Evolutionary conservation across 2,888 invertebrate species (phyloP).

Genomic region (Nomada goodeniana): DNA sequence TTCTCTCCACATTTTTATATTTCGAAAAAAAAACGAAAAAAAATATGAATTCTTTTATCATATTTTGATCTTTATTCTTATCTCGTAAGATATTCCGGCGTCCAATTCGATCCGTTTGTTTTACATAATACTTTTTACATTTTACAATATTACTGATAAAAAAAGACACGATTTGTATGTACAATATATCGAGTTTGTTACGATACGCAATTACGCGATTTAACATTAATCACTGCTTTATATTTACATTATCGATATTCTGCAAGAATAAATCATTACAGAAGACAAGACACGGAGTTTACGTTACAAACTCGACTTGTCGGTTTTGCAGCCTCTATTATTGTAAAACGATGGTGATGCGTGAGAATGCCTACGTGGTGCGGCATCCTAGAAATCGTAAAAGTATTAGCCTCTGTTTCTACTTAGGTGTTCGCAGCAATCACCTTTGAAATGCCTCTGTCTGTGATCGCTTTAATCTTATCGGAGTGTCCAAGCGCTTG

Average conservation of each 20-base stretch:
- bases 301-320: slow-evolving; percentile 73
- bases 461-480: slow-evolving; percentile 81
- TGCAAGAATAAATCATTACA: slow-evolving; percentile 60
- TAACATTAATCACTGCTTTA: slow-evolving; percentile 53
- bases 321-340: slow-evolving; percentile 72
- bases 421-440: slow-evolving; percentile 71
- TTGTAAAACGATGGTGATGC: slow-evolving; percentile 67
- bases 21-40: background rate
- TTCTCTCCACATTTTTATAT: slow-evolving; percentile 59
- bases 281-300: slow-evolving; percentile 69
- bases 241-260: slow-evolving; percentile 53
- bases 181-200: slow-evolving; percentile 55
- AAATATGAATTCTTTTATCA: slow-evolving; percentile 40
- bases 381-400: slow-evolving; percentile 69
- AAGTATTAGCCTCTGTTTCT: slow-evolving; percentile 72
- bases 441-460: slow-evolving; percentile 76
- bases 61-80: slow-evolving; percentile 45
- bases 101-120: slow-evolving; percentile 48
- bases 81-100: slow-evolving; percentile 51
- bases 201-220: slow-evolving; percentile 53
- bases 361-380: slow-evolving; percentile 71
- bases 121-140: slow-evolving; percentile 58
- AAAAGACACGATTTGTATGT: slow-evolving; percentile 47
- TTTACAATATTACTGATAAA: slow-evolving; percentile 55
- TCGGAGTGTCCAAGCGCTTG: slow-evolving; percentile 79